Evolutionary conservation across 1,140 invertebrate genomes (phyloP), one percentile per base, ranked within the genome.

Genomic region (Drepana arcuata): DNA sequence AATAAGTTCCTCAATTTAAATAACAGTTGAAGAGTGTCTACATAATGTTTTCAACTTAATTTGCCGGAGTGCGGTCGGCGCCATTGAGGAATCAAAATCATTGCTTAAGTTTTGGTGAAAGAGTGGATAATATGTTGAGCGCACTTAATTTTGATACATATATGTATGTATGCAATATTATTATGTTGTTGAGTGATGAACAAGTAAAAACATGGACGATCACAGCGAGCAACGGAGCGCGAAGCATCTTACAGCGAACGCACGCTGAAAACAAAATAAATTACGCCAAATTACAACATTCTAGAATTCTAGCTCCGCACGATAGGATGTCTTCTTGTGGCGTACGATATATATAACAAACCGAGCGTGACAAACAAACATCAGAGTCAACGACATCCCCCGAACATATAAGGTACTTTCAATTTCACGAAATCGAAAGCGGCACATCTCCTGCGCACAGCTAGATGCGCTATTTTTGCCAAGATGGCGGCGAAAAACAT

Each of bases 401-500:
- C 72, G 67, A 79, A 78, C 71, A 71, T 73, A 70, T 53, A 43
- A 60, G 52, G 36, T 58, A 75, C 74, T 79, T 71, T 79, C 68
- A 59, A 68, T 79, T 74, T 77, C 66, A 47, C 61, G 71, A 75
- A 74, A 77, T 69, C 55, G 74, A 79, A 72, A 79, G 68, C 59
- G 38, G 52, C 59, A 51, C 55, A 54, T 64, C 62, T 67, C 56
- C 54, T 46, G 48, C 55, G 43, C 51, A 55, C 32, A 47, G 45
- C 40, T 58, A 65, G 46, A 47, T 52, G 55, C 44, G 56, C 56
- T 42, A 60, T 74, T 68, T 70, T 69, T 48, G 60, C 57, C 35
- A 55, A 66, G 53, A 55, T 62, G 47, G 54, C 52, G 51, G 45
- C 46, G 48, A 71, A 69, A 64, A 70, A 71, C 40, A 54, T 38